Conservation (phyloP, 1,140 invertebrate species). For the Anoplophora glabripennis region DNA sequence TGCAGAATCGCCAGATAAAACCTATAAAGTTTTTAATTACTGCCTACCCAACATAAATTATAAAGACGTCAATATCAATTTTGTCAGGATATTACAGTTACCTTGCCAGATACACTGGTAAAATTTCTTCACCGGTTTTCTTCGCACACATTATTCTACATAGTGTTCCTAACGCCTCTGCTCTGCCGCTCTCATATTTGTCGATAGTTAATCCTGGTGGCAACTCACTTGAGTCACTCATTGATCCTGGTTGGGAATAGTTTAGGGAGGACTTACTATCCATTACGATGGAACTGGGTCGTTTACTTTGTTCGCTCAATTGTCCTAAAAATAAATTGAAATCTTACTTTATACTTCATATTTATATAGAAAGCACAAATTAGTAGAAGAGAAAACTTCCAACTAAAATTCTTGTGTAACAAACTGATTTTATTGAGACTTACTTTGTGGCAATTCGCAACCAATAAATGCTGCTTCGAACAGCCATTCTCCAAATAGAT, state of each 20-base stretch:
- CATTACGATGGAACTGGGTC: slow-evolving; percentile 45
- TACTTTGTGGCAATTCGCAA: slow-evolving; percentile 54
- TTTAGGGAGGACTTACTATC: slow-evolving; percentile 43
- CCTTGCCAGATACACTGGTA: slow-evolving; percentile 89
- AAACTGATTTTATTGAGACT: not conserved
- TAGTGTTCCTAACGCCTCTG: slow-evolving; percentile 91
- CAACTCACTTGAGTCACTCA: slow-evolving; percentile 53
- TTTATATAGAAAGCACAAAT: not conserved
- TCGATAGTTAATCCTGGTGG: slow-evolving; percentile 59
- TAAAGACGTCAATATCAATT: not conserved
- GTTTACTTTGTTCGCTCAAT: slow-evolving; percentile 33
- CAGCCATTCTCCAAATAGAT: slow-evolving; percentile 94
- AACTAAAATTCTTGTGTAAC: not conserved
- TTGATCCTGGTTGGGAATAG: slow-evolving; percentile 54
- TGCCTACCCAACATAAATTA: no score
- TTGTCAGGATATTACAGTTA: slow-evolving; percentile 7
- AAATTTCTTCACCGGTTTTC: slow-evolving; percentile 92
- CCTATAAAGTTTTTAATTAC: slow-evolving; percentile 6
- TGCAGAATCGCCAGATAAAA: slow-evolving; percentile 87
- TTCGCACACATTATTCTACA: slow-evolving; percentile 96
- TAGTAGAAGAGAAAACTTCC: not conserved
- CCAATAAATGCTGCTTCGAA: slow-evolving; percentile 93
- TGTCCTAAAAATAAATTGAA: slow-evolving; percentile 32
- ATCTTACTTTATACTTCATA: not conserved
- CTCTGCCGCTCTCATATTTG: slow-evolving; percentile 79